Conservation (phyloP, 2,797 vertebrate genomes). For the Cheirogaleus major region DNA sequence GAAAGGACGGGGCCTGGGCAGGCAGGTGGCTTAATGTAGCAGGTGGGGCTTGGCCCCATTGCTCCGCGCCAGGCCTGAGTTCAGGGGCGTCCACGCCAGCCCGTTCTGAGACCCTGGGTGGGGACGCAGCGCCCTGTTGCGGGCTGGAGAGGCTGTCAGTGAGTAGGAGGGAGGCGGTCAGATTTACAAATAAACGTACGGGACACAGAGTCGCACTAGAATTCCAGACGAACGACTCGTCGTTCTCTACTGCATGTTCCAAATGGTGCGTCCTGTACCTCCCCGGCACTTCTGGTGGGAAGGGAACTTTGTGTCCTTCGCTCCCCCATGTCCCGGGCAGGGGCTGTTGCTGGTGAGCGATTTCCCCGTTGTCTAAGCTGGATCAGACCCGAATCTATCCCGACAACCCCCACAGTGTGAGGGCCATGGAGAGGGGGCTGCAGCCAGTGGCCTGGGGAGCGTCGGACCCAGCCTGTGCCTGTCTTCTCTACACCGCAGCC, state of each 20-base stretch:
- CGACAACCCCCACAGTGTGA: background rate
- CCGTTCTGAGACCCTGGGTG: background rate
- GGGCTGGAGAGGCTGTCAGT: background rate
- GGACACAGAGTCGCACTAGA: background rate
- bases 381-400: background rate
- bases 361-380: background rate
- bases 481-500: background rate
- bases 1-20: background rate
- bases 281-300: background rate
- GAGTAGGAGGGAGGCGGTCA: background rate
- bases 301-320: background rate
- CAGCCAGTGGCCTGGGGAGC: background rate
- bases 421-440: background rate
- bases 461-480: background rate
- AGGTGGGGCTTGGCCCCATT: background rate
- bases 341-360: background rate
- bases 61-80: background rate
- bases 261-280: background rate
- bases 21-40: background rate
- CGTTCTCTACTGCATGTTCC: background rate
- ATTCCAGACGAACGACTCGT: background rate
- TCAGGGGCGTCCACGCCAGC: background rate
- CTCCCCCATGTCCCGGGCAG: background rate
- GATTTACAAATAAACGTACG: background rate
- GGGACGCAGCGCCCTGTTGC: background rate